A percentile compares a stretch with the other conserved stretches of the same genome.
Evolutionary conservation across 2,888 invertebrate genomes (phyloP).

Genomic region (Himalopsyche kuldschensis): DNA sequence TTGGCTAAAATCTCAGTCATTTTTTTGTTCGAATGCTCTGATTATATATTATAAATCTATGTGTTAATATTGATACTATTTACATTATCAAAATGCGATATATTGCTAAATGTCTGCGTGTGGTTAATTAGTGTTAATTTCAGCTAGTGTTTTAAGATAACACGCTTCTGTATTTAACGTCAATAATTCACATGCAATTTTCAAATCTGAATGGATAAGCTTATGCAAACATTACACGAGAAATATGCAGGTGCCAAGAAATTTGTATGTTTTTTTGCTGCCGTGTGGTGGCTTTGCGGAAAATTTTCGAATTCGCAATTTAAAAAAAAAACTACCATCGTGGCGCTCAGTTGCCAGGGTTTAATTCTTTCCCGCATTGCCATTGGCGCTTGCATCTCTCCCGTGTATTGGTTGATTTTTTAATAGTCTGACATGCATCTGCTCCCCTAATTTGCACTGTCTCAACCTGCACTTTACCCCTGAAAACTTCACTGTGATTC

Average conservation of each 20-base stretch:
- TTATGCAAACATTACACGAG: not conserved
- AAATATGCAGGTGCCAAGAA: not conserved
- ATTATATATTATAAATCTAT: too few species aligned
- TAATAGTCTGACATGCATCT: slow-evolving; percentile 27
- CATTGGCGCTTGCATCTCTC: not conserved
- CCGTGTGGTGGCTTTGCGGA: too few species aligned
- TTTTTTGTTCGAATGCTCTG: too few species aligned
- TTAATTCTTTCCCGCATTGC: not conserved
- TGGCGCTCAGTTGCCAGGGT: not conserved
- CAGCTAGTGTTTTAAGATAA: too few species aligned
- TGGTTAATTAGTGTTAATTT: too few species aligned
- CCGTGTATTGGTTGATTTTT: slow-evolving; percentile 1
- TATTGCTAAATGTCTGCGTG: too few species aligned
- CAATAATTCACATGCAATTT: not conserved
- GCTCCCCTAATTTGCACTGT: slow-evolving; percentile 30
- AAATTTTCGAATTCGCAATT: not conserved
- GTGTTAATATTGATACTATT: too few species aligned
- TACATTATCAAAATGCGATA: too few species aligned
- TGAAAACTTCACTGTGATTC: not conserved
- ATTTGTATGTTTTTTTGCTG: not conserved
- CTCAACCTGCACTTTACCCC: slow-evolving; percentile 12
- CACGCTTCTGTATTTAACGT: too few species aligned
- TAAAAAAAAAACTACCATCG: not conserved
- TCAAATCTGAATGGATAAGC: not conserved
- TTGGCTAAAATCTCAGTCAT: too few species aligned